phyloP scores from a whole-genome alignment of 1,140 invertebrate genomes.

The Cydia amplana region DNA sequence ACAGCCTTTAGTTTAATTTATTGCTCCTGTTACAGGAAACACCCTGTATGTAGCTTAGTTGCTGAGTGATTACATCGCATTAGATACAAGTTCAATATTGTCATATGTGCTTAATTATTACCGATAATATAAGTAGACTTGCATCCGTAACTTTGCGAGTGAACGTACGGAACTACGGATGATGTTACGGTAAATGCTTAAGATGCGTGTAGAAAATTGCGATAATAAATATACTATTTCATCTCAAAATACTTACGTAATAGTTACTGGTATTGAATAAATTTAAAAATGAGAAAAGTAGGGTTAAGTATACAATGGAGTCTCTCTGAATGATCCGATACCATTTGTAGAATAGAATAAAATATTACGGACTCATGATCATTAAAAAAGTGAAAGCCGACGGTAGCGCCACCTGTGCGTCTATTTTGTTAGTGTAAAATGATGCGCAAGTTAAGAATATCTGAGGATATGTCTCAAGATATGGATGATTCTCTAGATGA shows the following conservation, averaged over 20 bases:
- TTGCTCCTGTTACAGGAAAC: too few species aligned
- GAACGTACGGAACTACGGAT: not conserved
- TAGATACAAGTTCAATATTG: too few species aligned
- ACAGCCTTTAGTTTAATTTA: too few species aligned
- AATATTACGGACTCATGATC: not conserved
- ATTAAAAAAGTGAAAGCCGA: slow-evolving; percentile 21
- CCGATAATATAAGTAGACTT: too few species aligned
- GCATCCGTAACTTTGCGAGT: not conserved
- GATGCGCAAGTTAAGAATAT: not conserved
- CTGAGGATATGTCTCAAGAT: not conserved
- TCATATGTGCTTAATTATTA: too few species aligned
- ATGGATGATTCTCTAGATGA: not conserved
- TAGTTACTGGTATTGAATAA: not conserved
- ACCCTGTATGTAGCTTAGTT: too few species aligned
- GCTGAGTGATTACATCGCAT: too few species aligned
- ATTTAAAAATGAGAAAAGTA: slow-evolving; percentile 18
- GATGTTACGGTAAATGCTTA: not conserved
- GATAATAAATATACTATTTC: slow-evolving; percentile 1
- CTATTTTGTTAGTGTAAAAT: not conserved
- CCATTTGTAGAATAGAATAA: slow-evolving; percentile 5
- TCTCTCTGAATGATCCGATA: slow-evolving; percentile 14
- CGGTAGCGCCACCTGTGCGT: slow-evolving; percentile 3
- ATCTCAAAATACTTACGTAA: slow-evolving; percentile 6
- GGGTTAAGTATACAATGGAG: not conserved
- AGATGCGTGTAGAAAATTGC: slow-evolving; percentile 17